phyloP scores from a whole-genome alignment of 2,113 vertebrate species.

The Crotalus tigris region DNA sequence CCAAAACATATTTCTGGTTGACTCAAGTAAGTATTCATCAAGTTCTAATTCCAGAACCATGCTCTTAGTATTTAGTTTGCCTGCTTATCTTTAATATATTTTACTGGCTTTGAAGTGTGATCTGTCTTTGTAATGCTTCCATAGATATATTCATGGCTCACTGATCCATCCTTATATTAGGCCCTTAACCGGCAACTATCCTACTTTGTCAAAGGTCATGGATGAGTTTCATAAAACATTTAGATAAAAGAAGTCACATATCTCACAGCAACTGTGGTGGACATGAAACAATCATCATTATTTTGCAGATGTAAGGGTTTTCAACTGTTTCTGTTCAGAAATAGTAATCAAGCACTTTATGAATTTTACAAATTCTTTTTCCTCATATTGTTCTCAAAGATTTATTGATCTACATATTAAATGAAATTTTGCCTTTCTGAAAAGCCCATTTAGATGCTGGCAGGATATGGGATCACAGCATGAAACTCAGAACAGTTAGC shows the following conservation, averaged over 20 bases:
- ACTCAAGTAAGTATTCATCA: not conserved
- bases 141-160: not conserved
- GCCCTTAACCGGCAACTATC: constrained; percentile 12
- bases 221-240: constrained; percentile 29
- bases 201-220: constrained; percentile 28
- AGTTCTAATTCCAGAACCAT: not conserved
- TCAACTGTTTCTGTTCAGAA: constrained; percentile 44
- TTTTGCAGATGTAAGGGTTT: constrained; percentile 59
- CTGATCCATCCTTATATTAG: not conserved
- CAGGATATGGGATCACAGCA: not conserved
- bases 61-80: not conserved
- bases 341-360: constrained; percentile 47
- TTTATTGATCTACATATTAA: constrained; percentile 38
- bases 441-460: not conserved
- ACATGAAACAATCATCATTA: constrained; percentile 44
- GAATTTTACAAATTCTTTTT: constrained; percentile 42
- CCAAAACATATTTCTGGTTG: not conserved
- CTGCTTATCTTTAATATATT: not conserved
- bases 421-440: constrained; percentile 22
- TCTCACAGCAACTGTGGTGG: constrained; percentile 49
- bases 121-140: constrained; percentile 3
- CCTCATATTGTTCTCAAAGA: constrained; percentile 19
- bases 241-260: constrained; percentile 43
- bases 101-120: not conserved
- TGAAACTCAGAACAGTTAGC: not conserved